Percentiles rank a stretch among this genome's conserved stretches.
phyloP scores from a whole-genome alignment of 2,797 vertebrate species.

The Sus cebifrons region DNA sequence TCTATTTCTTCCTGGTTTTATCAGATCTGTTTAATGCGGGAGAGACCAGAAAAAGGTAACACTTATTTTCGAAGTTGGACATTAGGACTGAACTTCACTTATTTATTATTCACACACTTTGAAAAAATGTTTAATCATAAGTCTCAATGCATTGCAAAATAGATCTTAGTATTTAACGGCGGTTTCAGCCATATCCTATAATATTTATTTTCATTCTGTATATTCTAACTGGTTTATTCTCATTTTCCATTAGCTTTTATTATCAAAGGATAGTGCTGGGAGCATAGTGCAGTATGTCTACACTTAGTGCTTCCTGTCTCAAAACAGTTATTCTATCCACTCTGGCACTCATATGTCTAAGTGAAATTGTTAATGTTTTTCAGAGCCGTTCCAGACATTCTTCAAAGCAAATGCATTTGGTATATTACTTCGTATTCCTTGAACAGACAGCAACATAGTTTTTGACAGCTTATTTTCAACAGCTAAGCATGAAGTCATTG shows the following conservation, averaged over 20 bases:
- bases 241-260: constrained; percentile 14
- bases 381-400: constrained; percentile 56
- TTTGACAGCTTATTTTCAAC: constrained; percentile 82
- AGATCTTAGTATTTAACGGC: background rate
- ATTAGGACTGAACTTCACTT: background rate
- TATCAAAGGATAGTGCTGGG: background rate
- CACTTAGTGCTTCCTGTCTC: background rate
- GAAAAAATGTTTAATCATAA: constrained; percentile 28
- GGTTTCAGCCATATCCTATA: background rate
- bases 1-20: background rate
- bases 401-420: constrained; percentile 66
- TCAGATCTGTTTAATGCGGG: background rate
- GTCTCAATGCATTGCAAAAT: constrained; percentile 5
- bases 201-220: background rate
- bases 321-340: background rate
- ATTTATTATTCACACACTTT: constrained; percentile 30
- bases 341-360: background rate
- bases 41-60: background rate
- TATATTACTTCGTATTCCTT: constrained; percentile 68
- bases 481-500: constrained; percentile 77
- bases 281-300: background rate
- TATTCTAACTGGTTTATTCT: background rate
- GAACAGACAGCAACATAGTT: constrained; percentile 69
- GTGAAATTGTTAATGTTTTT: constrained; percentile 49
- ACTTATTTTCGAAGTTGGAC: constrained; percentile 28